Conservation (phyloP, 2,113 vertebrate genomes). For the Passer domesticus region DNA sequence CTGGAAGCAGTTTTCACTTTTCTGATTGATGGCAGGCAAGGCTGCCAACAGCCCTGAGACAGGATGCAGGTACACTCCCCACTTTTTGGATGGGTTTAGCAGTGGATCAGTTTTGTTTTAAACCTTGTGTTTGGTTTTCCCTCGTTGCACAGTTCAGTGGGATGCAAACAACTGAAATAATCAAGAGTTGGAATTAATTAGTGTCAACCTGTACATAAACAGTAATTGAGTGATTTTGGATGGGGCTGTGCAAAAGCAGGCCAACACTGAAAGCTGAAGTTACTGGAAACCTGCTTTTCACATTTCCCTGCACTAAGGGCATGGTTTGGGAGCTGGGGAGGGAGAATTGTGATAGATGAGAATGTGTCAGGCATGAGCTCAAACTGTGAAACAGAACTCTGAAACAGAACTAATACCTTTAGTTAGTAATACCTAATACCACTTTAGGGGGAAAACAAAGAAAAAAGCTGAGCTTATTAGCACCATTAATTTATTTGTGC, state of each 20-base stretch:
- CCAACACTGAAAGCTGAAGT: background rate
- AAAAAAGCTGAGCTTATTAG: background rate
- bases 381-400: background rate
- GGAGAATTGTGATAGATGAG: background rate
- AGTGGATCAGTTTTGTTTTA: background rate
- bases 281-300: background rate
- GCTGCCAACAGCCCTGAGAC: background rate
- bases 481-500: background rate
- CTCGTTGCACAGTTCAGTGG: background rate
- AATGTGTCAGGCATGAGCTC: fast-evolving
- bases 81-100: background rate
- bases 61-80: fast-evolving
- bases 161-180: background rate
- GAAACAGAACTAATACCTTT: background rate
- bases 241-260: fast-evolving
- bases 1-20: background rate
- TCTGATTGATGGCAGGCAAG: background rate
- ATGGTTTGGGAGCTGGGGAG: fast-evolving
- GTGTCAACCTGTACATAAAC: background rate
- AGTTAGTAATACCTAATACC: background rate
- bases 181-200: background rate
- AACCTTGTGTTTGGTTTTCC: background rate
- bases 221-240: background rate
- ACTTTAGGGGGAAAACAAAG: background rate
- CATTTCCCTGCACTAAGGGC: background rate